A percentile compares a stretch with the other conserved stretches of the same genome.
Conservation (phyloP, 1,140 invertebrate species). For the Drosophila kohkoa region DNA sequence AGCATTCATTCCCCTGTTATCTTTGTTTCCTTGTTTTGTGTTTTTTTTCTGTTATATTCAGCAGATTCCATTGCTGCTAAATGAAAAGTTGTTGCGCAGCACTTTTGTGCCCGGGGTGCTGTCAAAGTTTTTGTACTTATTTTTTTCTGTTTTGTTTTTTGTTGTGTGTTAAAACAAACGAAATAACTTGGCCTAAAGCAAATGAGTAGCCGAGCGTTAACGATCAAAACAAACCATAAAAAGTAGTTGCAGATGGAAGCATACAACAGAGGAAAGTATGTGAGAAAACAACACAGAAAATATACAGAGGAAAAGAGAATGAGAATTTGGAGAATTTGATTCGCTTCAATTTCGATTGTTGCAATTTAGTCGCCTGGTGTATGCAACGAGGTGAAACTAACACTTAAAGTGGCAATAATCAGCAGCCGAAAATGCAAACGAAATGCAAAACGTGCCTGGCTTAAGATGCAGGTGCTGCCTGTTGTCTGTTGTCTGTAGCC, state of each 20-base stretch:
- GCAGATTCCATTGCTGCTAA: slow-evolving; percentile 38
- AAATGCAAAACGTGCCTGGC: slow-evolving; percentile 73
- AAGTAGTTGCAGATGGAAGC: slow-evolving; percentile 25
- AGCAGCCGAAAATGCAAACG: slow-evolving; percentile 73
- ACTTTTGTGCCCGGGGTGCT: slow-evolving; percentile 39
- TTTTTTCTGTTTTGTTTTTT: slow-evolving; percentile 7
- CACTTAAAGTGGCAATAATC: slow-evolving; percentile 75
- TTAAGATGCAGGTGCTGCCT: slow-evolving; percentile 56
- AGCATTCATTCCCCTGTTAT: neutral
- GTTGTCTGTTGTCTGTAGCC: slow-evolving; percentile 50
- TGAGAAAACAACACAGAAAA: slow-evolving; percentile 1
- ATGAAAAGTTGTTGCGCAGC: slow-evolving; percentile 49
- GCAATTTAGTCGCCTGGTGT: slow-evolving; percentile 13
- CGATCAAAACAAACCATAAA: slow-evolving; percentile 45
- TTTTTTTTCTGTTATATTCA: neutral
- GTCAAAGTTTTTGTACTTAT: slow-evolving; percentile 37
- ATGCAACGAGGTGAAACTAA: slow-evolving; percentile 38
- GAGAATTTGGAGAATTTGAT: slow-evolving; percentile 44
- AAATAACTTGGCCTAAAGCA: slow-evolving; percentile 34
- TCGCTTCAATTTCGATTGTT: slow-evolving; percentile 62
- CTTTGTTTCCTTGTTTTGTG: slow-evolving; percentile 4
- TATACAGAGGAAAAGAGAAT: slow-evolving; percentile 7
- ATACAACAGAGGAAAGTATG: neutral
- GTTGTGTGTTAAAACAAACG: slow-evolving; percentile 15
- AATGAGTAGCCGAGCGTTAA: slow-evolving; percentile 32